Conservation (phyloP, 2,797 vertebrate genomes). For the Etheostoma nigrum region DNA sequence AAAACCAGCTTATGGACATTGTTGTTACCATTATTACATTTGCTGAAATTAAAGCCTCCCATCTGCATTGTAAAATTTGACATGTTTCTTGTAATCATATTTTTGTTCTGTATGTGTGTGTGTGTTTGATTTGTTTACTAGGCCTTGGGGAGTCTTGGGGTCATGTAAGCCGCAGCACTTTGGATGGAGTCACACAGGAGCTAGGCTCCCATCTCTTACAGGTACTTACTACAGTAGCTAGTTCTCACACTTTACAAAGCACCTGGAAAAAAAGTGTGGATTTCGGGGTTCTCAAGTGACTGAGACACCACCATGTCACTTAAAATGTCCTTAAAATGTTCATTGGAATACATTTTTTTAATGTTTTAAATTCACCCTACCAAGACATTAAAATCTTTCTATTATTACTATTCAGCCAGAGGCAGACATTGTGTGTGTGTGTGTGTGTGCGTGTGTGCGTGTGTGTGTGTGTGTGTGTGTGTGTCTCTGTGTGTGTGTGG, state of each 20-base stretch:
- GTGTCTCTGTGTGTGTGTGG: constrained; percentile 34
- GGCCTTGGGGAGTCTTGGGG: constrained; percentile 98
- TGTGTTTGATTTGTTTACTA: constrained; percentile 61
- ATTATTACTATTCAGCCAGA: constrained; percentile 3
- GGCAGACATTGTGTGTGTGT: constrained; percentile 19
- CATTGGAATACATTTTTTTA: background rate
- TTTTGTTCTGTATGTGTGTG: constrained; percentile 2
- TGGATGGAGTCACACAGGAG: constrained; percentile 94
- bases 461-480: background rate
- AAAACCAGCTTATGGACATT: background rate
- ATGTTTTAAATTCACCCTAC: background rate
- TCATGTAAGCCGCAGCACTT: constrained; percentile 90
- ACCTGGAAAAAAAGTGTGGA: background rate
- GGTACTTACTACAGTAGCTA: constrained; percentile 79
- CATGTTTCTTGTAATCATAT: background rate
- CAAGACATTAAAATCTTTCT: constrained; percentile 9
- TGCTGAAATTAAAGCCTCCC: background rate
- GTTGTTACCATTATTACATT: background rate
- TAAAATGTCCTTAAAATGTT: background rate
- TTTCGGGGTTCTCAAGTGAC: background rate
- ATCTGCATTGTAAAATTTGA: background rate
- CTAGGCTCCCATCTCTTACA: constrained; percentile 96
- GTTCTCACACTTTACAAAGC: background rate
- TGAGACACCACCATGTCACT: background rate
- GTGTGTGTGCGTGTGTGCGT: constrained; percentile 14